Evolutionary conservation across 2,797 vertebrate species (phyloP).

Genomic region (Zenarchopterus dispar): DNA sequence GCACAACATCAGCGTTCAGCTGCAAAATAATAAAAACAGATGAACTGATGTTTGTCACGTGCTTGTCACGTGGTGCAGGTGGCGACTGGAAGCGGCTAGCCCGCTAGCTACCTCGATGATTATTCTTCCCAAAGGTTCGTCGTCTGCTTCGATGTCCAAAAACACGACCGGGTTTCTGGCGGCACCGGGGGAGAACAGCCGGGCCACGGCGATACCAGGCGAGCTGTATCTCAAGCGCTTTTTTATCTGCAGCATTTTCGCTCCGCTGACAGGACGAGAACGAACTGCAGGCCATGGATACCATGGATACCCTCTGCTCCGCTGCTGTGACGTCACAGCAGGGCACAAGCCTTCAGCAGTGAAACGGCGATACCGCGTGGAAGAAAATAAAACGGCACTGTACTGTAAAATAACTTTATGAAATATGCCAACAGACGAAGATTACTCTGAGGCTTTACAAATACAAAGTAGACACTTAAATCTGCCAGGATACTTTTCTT

Average conservation of each 20-base stretch:
- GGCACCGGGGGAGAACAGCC: conserved; percentile 65
- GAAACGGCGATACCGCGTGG: conserved; percentile 14
- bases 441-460: too few species aligned
- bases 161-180: conserved; percentile 85
- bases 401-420: too few species aligned
- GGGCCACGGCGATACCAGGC: conserved; percentile 63
- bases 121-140: conserved; percentile 87
- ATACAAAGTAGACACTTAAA: too few species aligned
- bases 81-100: conserved; percentile 14
- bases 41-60: neutral
- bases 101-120: conserved; percentile 84
- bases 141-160: conserved; percentile 89
- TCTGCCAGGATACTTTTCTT: too few species aligned
- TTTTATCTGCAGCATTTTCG: conserved; percentile 76
- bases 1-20: conserved; percentile 91
- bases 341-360: neutral
- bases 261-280: neutral
- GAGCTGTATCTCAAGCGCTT: conserved; percentile 74
- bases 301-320: neutral
- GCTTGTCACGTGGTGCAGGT: conserved; percentile 2
- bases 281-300: neutral
- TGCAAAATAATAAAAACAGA: conserved; percentile 64
- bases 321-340: conserved; percentile 9
- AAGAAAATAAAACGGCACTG: neutral
- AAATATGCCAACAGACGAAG: too few species aligned